Base-by-base conservation (phyloP, 1,140 invertebrate genomes). In the Dendrolimus punctatus region DNA sequence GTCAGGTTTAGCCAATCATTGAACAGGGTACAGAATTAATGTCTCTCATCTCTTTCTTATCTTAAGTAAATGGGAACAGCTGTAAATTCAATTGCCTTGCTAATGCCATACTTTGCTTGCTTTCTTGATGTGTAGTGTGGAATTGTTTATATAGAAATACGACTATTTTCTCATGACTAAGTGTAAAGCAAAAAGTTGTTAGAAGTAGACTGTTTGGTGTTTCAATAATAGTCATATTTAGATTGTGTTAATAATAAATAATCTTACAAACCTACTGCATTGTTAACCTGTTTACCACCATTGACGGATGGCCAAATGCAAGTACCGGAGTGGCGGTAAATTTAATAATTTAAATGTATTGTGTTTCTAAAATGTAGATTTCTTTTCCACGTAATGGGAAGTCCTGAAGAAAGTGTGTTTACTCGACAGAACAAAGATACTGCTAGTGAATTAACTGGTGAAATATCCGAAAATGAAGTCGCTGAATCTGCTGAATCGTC, bases 381-480 rank as follows among this genome's bases (percentile, higher is more conserved):
- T 62, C 6, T 48, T 67, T 48, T 37, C 40, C 63, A 62, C 60
- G 71, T 66, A 58, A 86, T 86, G 83, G 80, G 76, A 62, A 84
- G 73, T 62, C 68, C 74, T 10, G 75, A 77, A 67, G 71, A 79
- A 73, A 77, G 62, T 65, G 80, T 93, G 8, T 91, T 94, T 68
- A 89, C 91, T 39, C 94, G 92, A 76, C 92, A 94, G 71, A 94
- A 91, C 50, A 93, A 92, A 57, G 94, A 95, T 81, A 91, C 94
- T 53, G 90, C 93, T 60, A 74, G 65, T 55, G 71, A 74, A 54
- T 57, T 37, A 42, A 51, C 66, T 46, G 68, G 66, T 46, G 74
- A 80, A 61, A 63, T 69, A 62, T 75, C 76, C 6, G 77, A 83
- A 51, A 79, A 69, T 64, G 77, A 80, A 56, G 57, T 59, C 40